Evolutionary conservation across 2,797 vertebrate species (phyloP), one percentile per base, ranked within the genome.

Genomic region (Tapera naevia): DNA sequence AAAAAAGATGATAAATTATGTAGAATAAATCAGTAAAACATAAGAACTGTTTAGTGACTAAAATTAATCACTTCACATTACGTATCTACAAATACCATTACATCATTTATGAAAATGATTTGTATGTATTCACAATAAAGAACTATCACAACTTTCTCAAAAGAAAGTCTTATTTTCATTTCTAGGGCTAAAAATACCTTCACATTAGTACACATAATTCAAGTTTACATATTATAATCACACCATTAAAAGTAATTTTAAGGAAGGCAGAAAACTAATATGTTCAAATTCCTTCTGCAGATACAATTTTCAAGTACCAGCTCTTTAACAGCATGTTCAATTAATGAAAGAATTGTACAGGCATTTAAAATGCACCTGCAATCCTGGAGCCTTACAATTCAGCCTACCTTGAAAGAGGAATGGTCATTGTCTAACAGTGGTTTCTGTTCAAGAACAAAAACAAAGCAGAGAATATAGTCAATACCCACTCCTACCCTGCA

Each of bases 401-500:
- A 72, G 95, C 96, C 96, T 96, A 97, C 95, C 96, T 97, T 96
- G 88, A 92, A 96, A 96, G 89, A 96, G 89, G 93, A 96, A 97
- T 94, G 95, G 91, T 94, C 96, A 95, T 93, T 97, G 94, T 97
- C 81, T 96, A 96, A 93, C 91, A 95, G 80, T 95, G 85, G 88
- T 95, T 97, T 96, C 88, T 96, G 91, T 96, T 97, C 72, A 94
- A 96, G 91, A 94, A 96, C 88, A 96, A 97, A 93, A 93, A 94
- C 96, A 95, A 96, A 96, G 89, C 95, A 96, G 93, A 97, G 81
- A 97, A 96, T 91, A 97, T 96, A 97, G 95, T 96, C 93, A 97
- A 96, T 95, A 96, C 84, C 79, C 86, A 95, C 94, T 96, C 94
- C 87, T 95, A 83, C 86, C 95, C 93, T 96, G 94, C 91, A 96